Evolutionary conservation across 1,140 invertebrate genomes (phyloP).

Genomic region (Apis florea): DNA sequence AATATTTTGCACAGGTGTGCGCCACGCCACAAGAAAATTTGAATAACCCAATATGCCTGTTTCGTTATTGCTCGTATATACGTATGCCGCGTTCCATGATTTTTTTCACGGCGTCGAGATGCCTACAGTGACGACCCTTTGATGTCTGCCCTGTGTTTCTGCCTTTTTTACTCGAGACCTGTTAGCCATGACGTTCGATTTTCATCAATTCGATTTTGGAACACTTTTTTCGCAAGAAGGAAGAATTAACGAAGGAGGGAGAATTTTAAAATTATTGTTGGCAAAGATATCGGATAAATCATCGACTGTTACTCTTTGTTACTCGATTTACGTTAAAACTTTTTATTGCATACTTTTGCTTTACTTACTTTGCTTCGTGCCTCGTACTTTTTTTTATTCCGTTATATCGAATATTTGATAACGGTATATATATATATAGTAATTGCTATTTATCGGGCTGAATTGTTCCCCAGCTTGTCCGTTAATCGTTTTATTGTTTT

Average conservation of each 20-base stretch:
- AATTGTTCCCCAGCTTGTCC: neutral
- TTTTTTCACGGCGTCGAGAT: constrained; percentile 4
- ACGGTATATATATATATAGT: neutral
- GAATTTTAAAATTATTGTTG: neutral
- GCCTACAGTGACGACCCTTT: constrained; percentile 6
- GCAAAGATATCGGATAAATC: neutral
- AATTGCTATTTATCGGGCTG: too few species aligned
- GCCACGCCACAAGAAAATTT: constrained; percentile 53
- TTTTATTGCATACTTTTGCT: too few species aligned
- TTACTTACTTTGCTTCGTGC: too few species aligned
- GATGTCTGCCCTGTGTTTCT: neutral
- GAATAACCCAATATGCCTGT: constrained; percentile 56
- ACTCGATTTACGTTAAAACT: neutral
- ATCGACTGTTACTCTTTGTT: neutral
- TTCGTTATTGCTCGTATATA: constrained; percentile 27
- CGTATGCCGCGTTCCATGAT: constrained; percentile 5
- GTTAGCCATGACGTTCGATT: neutral
- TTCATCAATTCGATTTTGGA: too few species aligned
- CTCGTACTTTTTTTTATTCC: too few species aligned
- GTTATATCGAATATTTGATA: neutral
- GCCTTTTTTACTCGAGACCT: neutral
- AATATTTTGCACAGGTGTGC: constrained; percentile 43
- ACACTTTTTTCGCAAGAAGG: too few species aligned
- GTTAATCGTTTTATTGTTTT: neutral
- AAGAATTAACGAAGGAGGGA: neutral